A percentile compares a stretch with the other conserved stretches of the same genome.
Conservation (phyloP, 2,888 invertebrate genomes). For the Cactoblastis cactorum region DNA sequence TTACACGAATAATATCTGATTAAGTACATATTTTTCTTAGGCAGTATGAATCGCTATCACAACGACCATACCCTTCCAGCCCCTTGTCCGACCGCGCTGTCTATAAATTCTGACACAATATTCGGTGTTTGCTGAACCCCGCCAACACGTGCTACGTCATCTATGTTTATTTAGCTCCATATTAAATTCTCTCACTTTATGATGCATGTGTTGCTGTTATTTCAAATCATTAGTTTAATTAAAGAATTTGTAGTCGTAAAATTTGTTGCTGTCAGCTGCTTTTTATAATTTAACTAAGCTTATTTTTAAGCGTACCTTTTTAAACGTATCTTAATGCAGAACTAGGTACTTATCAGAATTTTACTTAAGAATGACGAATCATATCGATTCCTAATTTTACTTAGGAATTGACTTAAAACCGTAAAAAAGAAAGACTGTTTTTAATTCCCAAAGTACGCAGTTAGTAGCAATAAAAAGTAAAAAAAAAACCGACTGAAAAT, state of each 20-base stretch:
- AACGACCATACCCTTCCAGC: conserved; percentile 27
- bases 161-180: conserved; percentile 12
- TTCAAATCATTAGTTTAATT: neutral
- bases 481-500: neutral
- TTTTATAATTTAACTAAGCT: too few relatives aligned
- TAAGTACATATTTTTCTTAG: neutral
- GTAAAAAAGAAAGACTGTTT: neutral
- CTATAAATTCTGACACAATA: conserved; percentile 65
- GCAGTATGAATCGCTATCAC: conserved; percentile 26
- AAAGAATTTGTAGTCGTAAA: neutral
- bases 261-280: neutral
- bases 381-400: too few relatives aligned
- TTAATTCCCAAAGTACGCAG: neutral
- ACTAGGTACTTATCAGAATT: too few relatives aligned
- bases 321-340: too few relatives aligned
- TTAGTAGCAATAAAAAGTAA: neutral
- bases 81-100: conserved; percentile 46
- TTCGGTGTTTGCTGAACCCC: conserved; percentile 40
- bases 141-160: conserved; percentile 26
- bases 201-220: neutral
- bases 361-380: too few relatives aligned
- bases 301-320: too few relatives aligned
- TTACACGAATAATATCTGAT: too few relatives aligned
- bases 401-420: too few relatives aligned
- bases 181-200: neutral